phyloP scores from a whole-genome alignment of 2,797 vertebrate genomes.

The Hafferia zeledoni region DNA sequence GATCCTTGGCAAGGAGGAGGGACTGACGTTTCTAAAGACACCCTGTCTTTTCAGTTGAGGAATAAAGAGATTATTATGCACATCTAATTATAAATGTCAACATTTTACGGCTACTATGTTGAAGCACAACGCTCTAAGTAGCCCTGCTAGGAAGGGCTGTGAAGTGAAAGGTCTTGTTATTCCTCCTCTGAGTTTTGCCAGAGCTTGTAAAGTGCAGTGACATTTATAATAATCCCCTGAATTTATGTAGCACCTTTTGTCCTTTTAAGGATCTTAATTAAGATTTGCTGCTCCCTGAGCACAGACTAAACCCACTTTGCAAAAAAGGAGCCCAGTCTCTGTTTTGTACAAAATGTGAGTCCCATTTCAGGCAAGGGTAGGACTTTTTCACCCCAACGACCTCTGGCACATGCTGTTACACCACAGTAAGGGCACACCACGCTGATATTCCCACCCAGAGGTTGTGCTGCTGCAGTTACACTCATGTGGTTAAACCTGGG shows the following conservation, averaged over 20 bases:
- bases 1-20: background rate
- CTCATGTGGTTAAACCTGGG: rapidly evolving
- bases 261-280: conserved; percentile 69
- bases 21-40: conserved; percentile 12
- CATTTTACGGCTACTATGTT: conserved; percentile 9
- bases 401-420: rapidly evolving
- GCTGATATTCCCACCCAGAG: background rate
- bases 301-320: conserved; percentile 19
- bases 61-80: conserved; percentile 67
- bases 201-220: conserved; percentile 57
- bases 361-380: background rate
- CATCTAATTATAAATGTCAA: conserved; percentile 67
- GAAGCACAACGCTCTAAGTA: conserved; percentile 18
- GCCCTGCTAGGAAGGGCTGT: conserved; percentile 20
- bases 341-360: background rate
- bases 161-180: conserved; percentile 63
- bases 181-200: conserved; percentile 56
- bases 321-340: background rate
- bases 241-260: conserved; percentile 65
- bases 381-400: background rate
- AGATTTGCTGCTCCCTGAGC: conserved; percentile 30
- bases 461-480: background rate
- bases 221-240: conserved; percentile 65
- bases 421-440: rapidly evolving
- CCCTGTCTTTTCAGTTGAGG: conserved; percentile 3